Evolutionary conservation across 2,797 vertebrate species (phyloP).

Genomic region (Sebastes oblongus): DNA sequence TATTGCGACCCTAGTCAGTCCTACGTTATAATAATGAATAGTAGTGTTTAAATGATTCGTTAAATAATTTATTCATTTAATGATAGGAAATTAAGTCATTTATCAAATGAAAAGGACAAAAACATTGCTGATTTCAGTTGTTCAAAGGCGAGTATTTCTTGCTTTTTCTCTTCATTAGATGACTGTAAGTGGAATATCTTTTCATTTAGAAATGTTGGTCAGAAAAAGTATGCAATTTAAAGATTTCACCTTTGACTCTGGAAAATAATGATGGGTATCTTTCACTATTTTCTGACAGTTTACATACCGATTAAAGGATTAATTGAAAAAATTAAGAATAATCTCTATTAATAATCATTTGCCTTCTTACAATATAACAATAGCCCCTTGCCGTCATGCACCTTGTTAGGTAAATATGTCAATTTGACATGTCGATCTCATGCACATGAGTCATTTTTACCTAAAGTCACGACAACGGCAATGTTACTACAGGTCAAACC

Average conservation of each 20-base stretch:
- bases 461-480: neutral
- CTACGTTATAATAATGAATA: neutral
- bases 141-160: neutral
- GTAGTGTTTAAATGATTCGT: neutral
- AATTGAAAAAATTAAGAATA: neutral
- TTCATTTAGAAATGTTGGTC: neutral
- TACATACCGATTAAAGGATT: neutral
- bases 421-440: no score
- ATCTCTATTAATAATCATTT: neutral
- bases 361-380: neutral
- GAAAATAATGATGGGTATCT: neutral
- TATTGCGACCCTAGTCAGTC: neutral
- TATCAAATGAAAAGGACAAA: neutral
- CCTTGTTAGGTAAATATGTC: no score
- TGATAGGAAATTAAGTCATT: neutral
- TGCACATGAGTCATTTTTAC: no score
- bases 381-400: neutral
- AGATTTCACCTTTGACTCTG: neutral
- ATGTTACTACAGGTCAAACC: neutral
- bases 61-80: neutral
- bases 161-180: neutral
- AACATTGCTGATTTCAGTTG: neutral
- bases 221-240: neutral
- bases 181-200: neutral
- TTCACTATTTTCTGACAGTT: neutral